These are phyloP conservation scores for Delia radicum DNA, from an alignment of 1,140 invertebrate species.

Conservation along the genomic window DNA sequence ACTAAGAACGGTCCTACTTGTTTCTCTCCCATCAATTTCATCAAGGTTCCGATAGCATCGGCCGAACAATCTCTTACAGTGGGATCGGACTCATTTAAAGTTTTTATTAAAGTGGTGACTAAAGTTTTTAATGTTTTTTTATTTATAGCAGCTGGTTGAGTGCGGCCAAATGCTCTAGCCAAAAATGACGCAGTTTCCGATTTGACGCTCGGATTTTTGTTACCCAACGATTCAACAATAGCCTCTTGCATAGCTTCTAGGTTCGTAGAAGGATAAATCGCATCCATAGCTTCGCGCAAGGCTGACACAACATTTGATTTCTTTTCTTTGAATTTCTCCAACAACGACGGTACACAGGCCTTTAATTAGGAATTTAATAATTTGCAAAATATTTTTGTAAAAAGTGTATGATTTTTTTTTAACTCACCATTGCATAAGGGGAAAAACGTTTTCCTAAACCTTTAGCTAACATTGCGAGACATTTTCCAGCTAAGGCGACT, in stretches of 20 bases:
- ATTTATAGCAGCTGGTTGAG: conserved; percentile 76
- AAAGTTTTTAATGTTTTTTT: conserved; percentile 92
- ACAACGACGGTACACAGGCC: conserved; percentile 73
- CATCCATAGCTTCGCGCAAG: conserved; percentile 90
- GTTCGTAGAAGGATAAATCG: conserved; percentile 78
- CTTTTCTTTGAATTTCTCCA: conserved; percentile 98
- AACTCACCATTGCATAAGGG: conserved; percentile 69
- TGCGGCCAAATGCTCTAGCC: conserved; percentile 77
- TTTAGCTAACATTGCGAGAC: conserved; percentile 76
- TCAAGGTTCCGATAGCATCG: conserved; percentile 89
- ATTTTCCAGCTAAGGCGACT: conserved; percentile 83
- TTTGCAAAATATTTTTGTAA: background rate
- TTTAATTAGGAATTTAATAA: conserved; percentile 25
- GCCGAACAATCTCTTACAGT: conserved; percentile 80
- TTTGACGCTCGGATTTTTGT: conserved; percentile 95
- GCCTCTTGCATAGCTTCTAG: conserved; percentile 89
- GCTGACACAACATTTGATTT: conserved; percentile 86
- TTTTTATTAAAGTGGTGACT: conserved; percentile 78
- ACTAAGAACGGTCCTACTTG: conserved; percentile 79
- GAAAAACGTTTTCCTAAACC: conserved; percentile 89
- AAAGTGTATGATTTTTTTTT: background rate
- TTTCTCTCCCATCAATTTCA: conserved; percentile 94
- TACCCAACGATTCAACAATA: conserved; percentile 77
- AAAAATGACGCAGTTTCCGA: conserved; percentile 90
- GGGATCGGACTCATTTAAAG: conserved; percentile 78